Base-by-base conservation (phyloP, 2,888 invertebrate species). In the Heteromyza rotundicornis region DNA sequence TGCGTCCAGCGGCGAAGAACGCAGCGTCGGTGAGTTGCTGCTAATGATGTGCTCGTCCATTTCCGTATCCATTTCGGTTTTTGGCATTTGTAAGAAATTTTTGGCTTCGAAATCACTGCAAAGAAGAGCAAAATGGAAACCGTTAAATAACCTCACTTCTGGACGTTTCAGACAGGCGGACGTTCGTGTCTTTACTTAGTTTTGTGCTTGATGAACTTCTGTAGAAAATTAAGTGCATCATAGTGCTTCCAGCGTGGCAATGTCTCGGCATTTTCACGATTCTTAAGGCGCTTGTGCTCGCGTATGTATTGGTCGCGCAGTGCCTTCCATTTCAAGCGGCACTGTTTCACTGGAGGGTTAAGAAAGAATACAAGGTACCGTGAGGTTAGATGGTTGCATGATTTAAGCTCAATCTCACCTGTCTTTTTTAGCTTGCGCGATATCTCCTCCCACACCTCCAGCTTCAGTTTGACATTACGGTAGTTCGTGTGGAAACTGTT, bases 251-350 rank as follows among this genome's bases (percentile, higher is more conserved):
- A 81, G 8, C 80, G 75, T 2, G 80, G 75, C 52, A 70, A 67
- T 19, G 71, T 68, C 7, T 76, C 75, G 7, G 68, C 63, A 59
- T 74, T 70, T 14, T 71, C 62, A 17, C 75, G 72, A 12, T 72
- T 71, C 47, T 75, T 75, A 16, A 81, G 62, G n/a, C 81, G 80
- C 67, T 81, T 81, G 57, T 79, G 77, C 57, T 81, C 81, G 1
- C 81, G 72, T 20, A 81, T 81, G 59, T 78, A 81, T 63, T 81
- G 81, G 63, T 81, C 81, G 2, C 81, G 69, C 7, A 81, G 63
- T 1, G 81, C 80, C 61, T 81, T 81, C 81, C 81, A 81, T 59
- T 81, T 81, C 1, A 77, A 71, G 0, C 81, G 76, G n/a, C 81
- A 81, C 55, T 80, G 80, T 52, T 74, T 75, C 0, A 81, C 81